Evolutionary conservation across 2,113 vertebrate genomes (phyloP).

Genomic region (Corapipo altera): DNA sequence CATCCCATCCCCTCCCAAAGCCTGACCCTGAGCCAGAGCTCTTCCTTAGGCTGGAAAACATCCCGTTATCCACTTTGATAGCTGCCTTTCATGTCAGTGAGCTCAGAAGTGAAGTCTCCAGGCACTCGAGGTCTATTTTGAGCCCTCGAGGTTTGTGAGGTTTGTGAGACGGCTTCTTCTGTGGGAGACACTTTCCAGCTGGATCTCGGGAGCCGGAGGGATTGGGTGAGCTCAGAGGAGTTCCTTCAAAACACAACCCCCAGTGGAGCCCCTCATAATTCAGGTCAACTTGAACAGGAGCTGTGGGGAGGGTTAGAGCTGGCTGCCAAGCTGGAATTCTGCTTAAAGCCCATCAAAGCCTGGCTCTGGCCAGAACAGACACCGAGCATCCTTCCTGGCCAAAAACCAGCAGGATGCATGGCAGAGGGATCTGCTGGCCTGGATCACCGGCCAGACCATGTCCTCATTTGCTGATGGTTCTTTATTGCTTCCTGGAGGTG

Average conservation of each 20-base stretch:
- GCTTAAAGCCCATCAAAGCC: background rate
- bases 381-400: accelerated
- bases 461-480: background rate
- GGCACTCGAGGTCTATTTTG: background rate
- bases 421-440: accelerated
- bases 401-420: background rate
- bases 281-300: background rate
- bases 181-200: background rate
- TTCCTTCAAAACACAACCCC: background rate
- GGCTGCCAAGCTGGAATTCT: background rate
- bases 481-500: background rate
- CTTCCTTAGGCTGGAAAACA: background rate
- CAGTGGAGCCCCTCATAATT: background rate
- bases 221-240: background rate
- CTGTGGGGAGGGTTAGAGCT: background rate
- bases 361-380: background rate
- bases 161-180: background rate
- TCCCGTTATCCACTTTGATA: background rate
- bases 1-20: background rate
- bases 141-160: background rate
- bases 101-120: background rate
- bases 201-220: accelerated
- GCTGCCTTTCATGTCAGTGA: background rate
- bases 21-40: accelerated
- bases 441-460: accelerated